Evolutionary conservation across 2,888 invertebrate genomes (phyloP).

Genomic region (Ormyrus pomaceus): DNA sequence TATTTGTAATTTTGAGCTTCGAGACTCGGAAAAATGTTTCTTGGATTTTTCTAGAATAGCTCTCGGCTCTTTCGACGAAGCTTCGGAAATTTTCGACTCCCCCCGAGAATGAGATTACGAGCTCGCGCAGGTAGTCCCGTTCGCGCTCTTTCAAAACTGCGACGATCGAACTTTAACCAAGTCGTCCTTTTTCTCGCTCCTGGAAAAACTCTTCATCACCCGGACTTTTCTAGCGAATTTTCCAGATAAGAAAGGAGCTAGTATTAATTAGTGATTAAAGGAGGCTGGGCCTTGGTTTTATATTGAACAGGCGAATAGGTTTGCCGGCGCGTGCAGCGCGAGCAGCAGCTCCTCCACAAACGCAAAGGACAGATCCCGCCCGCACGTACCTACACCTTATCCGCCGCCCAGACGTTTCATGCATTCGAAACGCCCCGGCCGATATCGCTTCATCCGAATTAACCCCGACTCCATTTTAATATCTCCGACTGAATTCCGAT

Average conservation of each 20-base stretch:
- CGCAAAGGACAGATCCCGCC: no score
- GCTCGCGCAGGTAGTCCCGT: not conserved
- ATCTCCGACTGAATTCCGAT: no score
- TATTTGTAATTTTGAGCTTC: no score
- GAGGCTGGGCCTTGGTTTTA: no score
- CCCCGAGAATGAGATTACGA: slow-evolving; percentile 26
- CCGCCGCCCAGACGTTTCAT: slow-evolving; percentile 18
- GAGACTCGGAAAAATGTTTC: not conserved
- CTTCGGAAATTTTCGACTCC: not conserved
- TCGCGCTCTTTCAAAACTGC: not conserved
- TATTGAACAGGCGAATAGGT: no score
- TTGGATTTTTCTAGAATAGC: no score
- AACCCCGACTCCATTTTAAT: not conserved
- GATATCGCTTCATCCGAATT: slow-evolving; percentile 41
- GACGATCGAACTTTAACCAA: slow-evolving; percentile 26
- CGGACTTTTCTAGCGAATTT: not conserved
- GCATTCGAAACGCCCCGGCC: slow-evolving; percentile 32
- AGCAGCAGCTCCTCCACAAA: no score
- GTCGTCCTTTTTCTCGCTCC: slow-evolving; percentile 18
- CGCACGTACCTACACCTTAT: not conserved
- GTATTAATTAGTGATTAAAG: no score
- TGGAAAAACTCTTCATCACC: not conserved
- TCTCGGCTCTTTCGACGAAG: no score
- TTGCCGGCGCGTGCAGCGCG: no score
- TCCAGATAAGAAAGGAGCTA: no score